Evolutionary conservation across 2,113 vertebrate genomes (phyloP), one percentile per base, ranked within the genome.

Genomic region (Mesitornis unicolor): DNA sequence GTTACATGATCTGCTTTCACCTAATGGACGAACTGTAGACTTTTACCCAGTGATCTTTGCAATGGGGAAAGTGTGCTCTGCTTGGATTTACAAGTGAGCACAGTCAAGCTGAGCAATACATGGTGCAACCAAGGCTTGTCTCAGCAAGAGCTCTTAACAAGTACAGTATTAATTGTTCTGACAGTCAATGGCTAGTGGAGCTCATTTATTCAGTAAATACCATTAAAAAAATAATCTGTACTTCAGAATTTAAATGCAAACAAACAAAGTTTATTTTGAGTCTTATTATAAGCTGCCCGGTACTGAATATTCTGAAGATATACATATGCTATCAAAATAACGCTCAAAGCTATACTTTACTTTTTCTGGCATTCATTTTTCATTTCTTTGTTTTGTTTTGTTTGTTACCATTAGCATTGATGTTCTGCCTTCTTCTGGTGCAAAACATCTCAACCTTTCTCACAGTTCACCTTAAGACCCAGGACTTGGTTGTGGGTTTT

Each of bases 91-190:
- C 38, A 76, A 83, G 28, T 51, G 26, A 89, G 48, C 3, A 0
- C 15, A 78, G 29, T 75, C 51, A 75, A 87, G 53, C 76, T 89
- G 84, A 82, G 61, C 56, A 67, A 6, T 86, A 69, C 11, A 10
- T 82, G 36, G 21, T 75, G 11, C 56, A 76, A 84, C 47, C 56
- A 79, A 75, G n/a, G 22, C n/a, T 17, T 76, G 60, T 82, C 77
- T 79, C 57, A 84, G 77, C 70, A 79, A 91, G 74, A 60, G 42
- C 15, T 73, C 70, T 75, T 93, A 76, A 84, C 40, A 89, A 78
- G 69, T 87, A 24, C 5, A 19, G 17, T 79, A 79, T 70, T 84
- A 93, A 89, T 89, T 93, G 35, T 84, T 89, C 60, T 56, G 53
- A 10, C 21, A 89, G 80, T 53, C 84, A 91, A 3, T 87, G 65